Percentiles rank a stretch among this genome's conserved stretches.
These are phyloP conservation scores for Buphagus erythrorhynchus DNA, from an alignment of 2,797 vertebrate species.

Conservation along the genomic window DNA sequence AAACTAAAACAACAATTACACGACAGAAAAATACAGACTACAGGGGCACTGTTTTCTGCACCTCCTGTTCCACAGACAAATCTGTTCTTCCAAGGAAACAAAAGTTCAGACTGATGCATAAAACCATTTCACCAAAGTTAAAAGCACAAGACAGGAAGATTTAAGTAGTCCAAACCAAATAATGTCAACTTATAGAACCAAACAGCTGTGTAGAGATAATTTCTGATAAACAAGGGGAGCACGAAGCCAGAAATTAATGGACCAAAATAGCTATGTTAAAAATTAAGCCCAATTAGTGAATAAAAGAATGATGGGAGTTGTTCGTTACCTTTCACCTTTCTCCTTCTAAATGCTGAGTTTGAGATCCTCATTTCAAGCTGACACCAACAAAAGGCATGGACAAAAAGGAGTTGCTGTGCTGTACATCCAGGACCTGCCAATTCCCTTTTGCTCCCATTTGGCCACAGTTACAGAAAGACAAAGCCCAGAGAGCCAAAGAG, in stretches of 20 bases:
- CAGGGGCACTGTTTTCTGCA: background rate
- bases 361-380: background rate
- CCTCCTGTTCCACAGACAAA: background rate
- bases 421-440: background rate
- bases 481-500: background rate
- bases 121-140: background rate
- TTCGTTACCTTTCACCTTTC: background rate
- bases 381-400: background rate
- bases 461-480: accelerated
- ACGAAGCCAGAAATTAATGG: background rate
- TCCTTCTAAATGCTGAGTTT: background rate
- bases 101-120: background rate
- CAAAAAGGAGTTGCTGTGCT: background rate
- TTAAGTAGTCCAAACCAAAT: background rate
- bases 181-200: background rate
- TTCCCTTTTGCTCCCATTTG: background rate
- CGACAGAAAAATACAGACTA: background rate
- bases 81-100: background rate
- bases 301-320: background rate
- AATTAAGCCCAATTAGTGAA: background rate
- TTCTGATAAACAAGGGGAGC: background rate
- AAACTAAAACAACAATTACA: background rate
- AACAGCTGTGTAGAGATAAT: background rate
- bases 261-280: background rate
- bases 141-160: background rate